Evolutionary conservation across 1,140 invertebrate genomes (phyloP).

Genomic region (Hypsibius dujardini): DNA sequence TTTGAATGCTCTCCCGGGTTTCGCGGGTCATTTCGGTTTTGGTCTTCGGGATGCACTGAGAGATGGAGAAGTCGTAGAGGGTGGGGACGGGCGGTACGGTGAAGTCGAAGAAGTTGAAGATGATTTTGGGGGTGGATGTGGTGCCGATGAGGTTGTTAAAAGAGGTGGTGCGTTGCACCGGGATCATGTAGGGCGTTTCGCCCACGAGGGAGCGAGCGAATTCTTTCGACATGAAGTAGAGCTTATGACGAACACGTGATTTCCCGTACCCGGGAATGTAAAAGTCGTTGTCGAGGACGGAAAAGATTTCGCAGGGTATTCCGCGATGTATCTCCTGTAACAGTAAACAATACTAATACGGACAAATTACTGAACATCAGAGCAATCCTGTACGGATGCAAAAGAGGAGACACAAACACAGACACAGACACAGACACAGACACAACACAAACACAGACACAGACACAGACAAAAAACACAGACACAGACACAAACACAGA

Average conservation of each 20-base stretch:
- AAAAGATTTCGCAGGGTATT: background rate
- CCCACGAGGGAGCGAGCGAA: background rate
- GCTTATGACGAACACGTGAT: background rate
- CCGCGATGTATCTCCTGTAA: background rate
- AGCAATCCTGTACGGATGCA: background rate
- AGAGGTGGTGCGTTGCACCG: background rate
- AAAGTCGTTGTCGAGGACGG: background rate
- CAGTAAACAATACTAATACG: background rate
- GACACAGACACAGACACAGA: background rate
- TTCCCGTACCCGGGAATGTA: slow-evolving; percentile 9
- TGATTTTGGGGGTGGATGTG: background rate
- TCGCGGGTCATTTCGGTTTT: background rate
- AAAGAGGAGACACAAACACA: background rate
- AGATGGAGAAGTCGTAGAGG: slow-evolving; percentile 2
- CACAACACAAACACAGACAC: too few relatives aligned
- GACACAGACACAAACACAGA: too few relatives aligned
- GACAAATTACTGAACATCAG: background rate
- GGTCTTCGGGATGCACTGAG: background rate
- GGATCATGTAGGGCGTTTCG: slow-evolving; percentile 4
- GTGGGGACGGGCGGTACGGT: slow-evolving; percentile 6
- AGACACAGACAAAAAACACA: too few relatives aligned
- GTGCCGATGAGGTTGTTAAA: background rate
- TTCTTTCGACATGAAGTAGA: slow-evolving; percentile 2
- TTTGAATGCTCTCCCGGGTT: slow-evolving; percentile 7
- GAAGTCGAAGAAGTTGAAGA: slow-evolving; percentile 16